Evolutionary conservation across 2,797 vertebrate species (phyloP), one percentile per base, ranked within the genome.

Genomic region (Champsocephalus gunnari): DNA sequence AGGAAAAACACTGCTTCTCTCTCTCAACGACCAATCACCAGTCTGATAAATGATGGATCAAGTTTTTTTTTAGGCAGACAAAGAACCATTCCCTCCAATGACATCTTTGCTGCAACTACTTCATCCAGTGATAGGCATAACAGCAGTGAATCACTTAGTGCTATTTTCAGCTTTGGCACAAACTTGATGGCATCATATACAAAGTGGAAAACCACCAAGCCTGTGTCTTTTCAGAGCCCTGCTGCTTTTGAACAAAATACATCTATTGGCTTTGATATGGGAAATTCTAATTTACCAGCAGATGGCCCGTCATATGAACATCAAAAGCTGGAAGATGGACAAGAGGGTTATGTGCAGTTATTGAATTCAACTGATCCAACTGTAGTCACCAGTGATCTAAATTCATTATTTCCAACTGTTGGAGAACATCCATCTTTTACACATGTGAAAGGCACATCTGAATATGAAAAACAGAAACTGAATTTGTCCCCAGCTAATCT

Each of bases 81-180:
- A 84, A 85, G 75, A 64, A 34, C 21, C 16, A 19, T 74, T 60
- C 50, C 67, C 48, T 71, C 62, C 3, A 7, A 72, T 19, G 49
- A 61, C 63, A 81, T 69, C 59, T 76, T 80, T 78, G 77, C 72
- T 62, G 49, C 62, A 71, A 45, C 60, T 67, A 73, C 58, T 67
- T 74, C 62, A 50, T 78, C 56, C 45, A 71, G 62, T 59, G 71
- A 84, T 64, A 71, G 79, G 75, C 80, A 77, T 73, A 77, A 62
- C 57, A 82, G 84, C 68, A 63, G 19, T 66, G 73, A 84, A 77
- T 80, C 65, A 64, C 66, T 53, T 58, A 77, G 67, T 41, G 59
- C 83, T 92, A 87, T 86, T 92, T 92, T 82, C 80, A 86, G 86
- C 75, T 70, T 78, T 86, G 89, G 89, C 88, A 87, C 84, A 49